These are phyloP conservation scores for Heliornis fulica DNA, from an alignment of 2,113 vertebrate species.

Conservation along the genomic window DNA sequence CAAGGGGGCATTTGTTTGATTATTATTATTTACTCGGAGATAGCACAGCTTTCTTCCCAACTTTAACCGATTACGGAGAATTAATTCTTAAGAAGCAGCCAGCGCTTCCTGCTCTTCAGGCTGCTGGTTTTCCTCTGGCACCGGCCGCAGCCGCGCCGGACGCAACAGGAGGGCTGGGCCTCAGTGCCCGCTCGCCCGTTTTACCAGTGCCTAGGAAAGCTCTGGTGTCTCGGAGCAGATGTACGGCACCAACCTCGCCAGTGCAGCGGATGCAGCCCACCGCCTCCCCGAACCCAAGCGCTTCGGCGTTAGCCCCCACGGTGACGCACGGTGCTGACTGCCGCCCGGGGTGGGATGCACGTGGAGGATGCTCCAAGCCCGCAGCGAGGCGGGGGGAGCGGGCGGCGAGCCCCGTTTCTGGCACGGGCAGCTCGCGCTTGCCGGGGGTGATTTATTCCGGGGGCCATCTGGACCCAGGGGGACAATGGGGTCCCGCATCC, in stretches of 20 bases:
- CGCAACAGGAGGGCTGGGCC: neutral
- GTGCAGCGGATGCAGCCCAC: neutral
- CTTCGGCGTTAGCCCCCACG: neutral
- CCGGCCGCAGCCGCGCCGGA: rapidly evolving
- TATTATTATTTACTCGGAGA: slow-evolving; percentile 61
- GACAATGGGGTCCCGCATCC: slow-evolving; percentile 79
- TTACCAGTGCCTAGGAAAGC: rapidly evolving
- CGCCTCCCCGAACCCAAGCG: neutral
- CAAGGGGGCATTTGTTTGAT: slow-evolving; percentile 41
- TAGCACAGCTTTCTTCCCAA: neutral
- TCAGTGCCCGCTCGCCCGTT: neutral
- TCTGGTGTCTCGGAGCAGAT: rapidly evolving
- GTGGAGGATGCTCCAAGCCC: rapidly evolving
- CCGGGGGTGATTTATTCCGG: slow-evolving; percentile 78
- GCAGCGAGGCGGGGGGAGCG: too few relatives aligned
- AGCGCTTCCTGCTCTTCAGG: rapidly evolving
- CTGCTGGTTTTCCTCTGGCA: neutral
- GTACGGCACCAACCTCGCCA: neutral
- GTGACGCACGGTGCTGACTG: neutral
- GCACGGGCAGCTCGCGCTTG: slow-evolving; percentile 1
- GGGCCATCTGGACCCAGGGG: slow-evolving; percentile 80
- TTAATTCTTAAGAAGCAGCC: neutral
- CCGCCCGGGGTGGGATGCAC: neutral
- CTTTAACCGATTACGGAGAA: neutral
- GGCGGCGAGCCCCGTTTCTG: neutral